These are phyloP conservation scores for Gymnocheta viridis DNA, from an alignment of 2,888 invertebrate species.

Conservation along the genomic window DNA sequence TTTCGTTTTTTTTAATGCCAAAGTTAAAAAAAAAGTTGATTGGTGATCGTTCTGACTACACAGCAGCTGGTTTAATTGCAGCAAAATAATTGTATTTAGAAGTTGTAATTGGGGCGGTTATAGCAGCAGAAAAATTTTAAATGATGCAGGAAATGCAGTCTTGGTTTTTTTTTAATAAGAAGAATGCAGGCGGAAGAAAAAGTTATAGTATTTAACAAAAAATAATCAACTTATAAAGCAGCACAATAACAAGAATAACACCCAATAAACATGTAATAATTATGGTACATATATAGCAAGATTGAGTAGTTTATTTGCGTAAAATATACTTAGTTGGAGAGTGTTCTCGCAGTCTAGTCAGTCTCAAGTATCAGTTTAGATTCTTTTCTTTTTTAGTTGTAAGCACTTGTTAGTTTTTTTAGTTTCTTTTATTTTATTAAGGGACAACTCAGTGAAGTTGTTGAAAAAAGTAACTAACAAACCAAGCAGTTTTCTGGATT, in stretches of 20 bases:
- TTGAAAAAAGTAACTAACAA: neutral
- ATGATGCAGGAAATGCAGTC: constrained; percentile 62
- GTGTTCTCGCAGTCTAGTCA: constrained; percentile 30
- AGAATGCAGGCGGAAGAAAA: constrained; percentile 70
- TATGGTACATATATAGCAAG: neutral
- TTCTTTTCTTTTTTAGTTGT: constrained; percentile 3
- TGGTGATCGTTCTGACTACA: neutral
- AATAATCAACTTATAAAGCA: constrained; percentile 42
- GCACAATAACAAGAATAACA: constrained; percentile 51
- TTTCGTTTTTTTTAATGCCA: neutral
- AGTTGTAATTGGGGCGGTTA: constrained; percentile 12
- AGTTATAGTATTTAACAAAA: constrained; percentile 51
- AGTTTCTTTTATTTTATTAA: too few species aligned
- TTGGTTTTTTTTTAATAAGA: constrained; percentile 48
- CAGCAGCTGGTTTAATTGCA: constrained; percentile 18
- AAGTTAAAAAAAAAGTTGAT: constrained; percentile 4
- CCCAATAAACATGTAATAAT: constrained; percentile 29
- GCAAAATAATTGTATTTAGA: neutral
- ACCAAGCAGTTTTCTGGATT: neutral
- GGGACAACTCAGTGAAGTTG: neutral
- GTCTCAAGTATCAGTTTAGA: constrained; percentile 49
- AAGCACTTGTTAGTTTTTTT: constrained; percentile 8
- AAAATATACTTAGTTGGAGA: neutral
- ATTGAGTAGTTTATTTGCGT: constrained; percentile 15
- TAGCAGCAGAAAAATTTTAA: constrained; percentile 11